Conservation (phyloP, 2,113 vertebrate species). For the Archilochus colubris region DNA sequence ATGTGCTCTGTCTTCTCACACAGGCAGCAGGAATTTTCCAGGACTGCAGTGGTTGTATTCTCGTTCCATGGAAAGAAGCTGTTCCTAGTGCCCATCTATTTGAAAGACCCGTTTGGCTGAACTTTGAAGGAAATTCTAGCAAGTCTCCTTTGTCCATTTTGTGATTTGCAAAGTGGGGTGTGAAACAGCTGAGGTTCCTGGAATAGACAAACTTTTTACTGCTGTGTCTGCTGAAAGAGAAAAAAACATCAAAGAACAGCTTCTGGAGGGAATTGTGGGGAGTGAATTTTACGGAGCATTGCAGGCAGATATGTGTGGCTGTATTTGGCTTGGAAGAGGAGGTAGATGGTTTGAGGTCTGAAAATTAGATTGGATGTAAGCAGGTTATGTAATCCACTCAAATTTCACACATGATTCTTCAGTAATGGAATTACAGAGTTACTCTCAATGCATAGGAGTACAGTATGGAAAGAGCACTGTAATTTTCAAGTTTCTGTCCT, state of each 20-base stretch:
- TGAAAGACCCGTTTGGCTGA: background rate
- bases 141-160: background rate
- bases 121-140: background rate
- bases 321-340: background rate
- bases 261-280: background rate
- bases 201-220: background rate
- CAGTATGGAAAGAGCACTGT: background rate
- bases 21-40: background rate
- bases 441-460: background rate
- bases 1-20: background rate
- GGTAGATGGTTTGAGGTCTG: background rate
- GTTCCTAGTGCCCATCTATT: background rate
- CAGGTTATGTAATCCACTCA: background rate
- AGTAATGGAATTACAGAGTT: background rate
- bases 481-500: background rate
- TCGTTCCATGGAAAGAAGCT: background rate
- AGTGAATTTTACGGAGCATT: background rate
- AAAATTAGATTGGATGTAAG: background rate
- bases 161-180: background rate
- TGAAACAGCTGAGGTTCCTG: background rate
- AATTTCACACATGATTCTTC: background rate
- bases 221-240: background rate
- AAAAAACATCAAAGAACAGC: background rate
- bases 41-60: background rate
- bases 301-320: background rate